phyloP scores from a whole-genome alignment of 2,888 invertebrate species.

The Tenthredo distinguenda region DNA sequence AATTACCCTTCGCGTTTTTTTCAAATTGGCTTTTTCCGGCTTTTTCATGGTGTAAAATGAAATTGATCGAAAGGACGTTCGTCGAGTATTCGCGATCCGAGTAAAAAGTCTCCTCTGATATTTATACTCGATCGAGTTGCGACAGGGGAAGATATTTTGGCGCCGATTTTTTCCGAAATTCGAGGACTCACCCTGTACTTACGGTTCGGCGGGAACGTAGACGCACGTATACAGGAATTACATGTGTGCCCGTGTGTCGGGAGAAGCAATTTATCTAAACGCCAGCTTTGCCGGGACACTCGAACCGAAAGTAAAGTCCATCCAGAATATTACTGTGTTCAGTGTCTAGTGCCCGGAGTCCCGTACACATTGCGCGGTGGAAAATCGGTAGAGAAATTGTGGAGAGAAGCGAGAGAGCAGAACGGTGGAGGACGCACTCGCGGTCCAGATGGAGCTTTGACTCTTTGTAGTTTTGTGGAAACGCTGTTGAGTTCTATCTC shows the following conservation, averaged over 20 bases:
- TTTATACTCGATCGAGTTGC: background rate
- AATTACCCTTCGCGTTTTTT: background rate
- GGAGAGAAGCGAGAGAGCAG: background rate
- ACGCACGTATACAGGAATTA: background rate
- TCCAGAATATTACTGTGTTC: conserved; percentile 68
- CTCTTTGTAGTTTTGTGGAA: conserved; percentile 29
- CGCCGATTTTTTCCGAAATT: background rate
- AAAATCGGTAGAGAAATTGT: conserved; percentile 30
- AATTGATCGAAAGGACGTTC: background rate
- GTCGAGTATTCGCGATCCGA: no score
- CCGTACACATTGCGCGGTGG: background rate
- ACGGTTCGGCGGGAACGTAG: background rate
- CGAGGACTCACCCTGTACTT: background rate
- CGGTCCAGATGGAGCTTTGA: background rate
- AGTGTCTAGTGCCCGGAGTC: conserved; percentile 18
- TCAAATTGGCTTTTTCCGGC: no score
- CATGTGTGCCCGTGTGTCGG: background rate
- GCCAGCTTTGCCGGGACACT: conserved; percentile 56
- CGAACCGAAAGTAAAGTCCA: conserved; percentile 67
- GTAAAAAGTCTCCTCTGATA: no score
- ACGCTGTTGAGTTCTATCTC: background rate
- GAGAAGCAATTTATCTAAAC: conserved; percentile 45
- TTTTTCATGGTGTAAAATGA: background rate
- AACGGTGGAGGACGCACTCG: background rate
- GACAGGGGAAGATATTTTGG: background rate